Evolutionary conservation across 2,888 invertebrate species (phyloP).

Genomic region (Lapara coniferarum): DNA sequence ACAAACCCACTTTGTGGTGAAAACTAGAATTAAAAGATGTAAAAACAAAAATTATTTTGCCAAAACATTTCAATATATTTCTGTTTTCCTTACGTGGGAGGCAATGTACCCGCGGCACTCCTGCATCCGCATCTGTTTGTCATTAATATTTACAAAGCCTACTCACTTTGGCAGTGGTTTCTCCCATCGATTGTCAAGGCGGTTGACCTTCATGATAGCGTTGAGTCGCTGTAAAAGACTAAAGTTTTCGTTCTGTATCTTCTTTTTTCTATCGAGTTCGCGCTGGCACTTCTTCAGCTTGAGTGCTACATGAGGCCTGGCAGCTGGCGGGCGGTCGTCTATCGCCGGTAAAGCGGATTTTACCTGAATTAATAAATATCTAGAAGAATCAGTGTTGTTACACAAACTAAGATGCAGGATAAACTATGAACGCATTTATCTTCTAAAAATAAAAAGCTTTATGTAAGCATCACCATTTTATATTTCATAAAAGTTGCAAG

Average conservation of each 20-base stretch:
- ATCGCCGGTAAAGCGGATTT: constrained; percentile 86
- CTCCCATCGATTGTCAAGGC: constrained; percentile 87
- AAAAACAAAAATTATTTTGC: no score
- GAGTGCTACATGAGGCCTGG: constrained; percentile 85
- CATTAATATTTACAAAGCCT: not conserved
- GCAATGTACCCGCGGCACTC: no score
- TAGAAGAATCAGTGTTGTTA: not conserved
- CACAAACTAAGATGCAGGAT: no score
- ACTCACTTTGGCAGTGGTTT: constrained; percentile 85
- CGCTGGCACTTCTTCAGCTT: constrained; percentile 88
- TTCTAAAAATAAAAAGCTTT: no score
- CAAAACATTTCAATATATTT: no score
- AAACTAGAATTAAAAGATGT: constrained; percentile 48
- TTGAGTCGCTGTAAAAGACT: constrained; percentile 86
- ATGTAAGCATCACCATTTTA: no score
- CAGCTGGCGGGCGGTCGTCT: constrained; percentile 85
- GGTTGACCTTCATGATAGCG: constrained; percentile 86
- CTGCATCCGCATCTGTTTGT: not conserved
- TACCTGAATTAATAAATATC: constrained; percentile 71
- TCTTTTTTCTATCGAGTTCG: constrained; percentile 86
- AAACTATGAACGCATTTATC: no score
- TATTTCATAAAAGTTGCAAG: no score
- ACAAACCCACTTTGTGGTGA: constrained; percentile 71
- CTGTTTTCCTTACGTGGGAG: no score
- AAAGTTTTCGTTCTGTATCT: constrained; percentile 87